These are phyloP conservation scores for Oegoconia quadripuncta DNA, from an alignment of 2,888 invertebrate species.

Conservation along the genomic window DNA sequence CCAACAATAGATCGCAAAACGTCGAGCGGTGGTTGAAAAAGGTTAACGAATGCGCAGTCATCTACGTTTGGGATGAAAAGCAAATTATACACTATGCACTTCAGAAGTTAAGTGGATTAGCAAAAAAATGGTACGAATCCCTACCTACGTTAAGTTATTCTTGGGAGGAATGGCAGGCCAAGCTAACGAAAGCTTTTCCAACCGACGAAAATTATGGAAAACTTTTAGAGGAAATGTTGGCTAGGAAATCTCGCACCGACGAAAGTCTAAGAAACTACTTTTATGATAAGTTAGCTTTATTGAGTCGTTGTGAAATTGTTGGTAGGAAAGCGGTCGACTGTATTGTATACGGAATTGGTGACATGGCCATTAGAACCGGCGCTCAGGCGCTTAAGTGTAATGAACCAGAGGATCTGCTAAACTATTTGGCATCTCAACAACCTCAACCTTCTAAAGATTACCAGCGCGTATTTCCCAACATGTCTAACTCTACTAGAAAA, in stretches of 20 bases:
- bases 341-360: constrained; percentile 18
- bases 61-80: constrained; percentile 17
- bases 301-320: constrained; percentile 17
- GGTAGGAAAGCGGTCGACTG: no score
- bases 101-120: constrained; percentile 17
- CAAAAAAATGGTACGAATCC: constrained; percentile 19
- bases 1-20: constrained; percentile 6
- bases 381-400: constrained; percentile 17
- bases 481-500: not conserved
- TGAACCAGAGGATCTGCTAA: constrained; percentile 19
- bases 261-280: constrained; percentile 17
- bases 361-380: constrained; percentile 14
- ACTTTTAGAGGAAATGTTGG: constrained; percentile 18
- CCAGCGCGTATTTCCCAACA: no score
- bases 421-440: constrained; percentile 8
- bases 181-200: constrained; percentile 19
- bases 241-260: constrained; percentile 1
- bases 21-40: constrained; percentile 10
- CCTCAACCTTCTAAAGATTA: not conserved
- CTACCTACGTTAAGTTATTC: constrained; percentile 13
- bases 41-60: constrained; percentile 10
- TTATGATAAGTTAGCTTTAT: constrained; percentile 17
- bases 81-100: constrained; percentile 18
- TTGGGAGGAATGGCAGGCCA: constrained; percentile 20
- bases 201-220: constrained; percentile 19